A percentile compares a stretch with the other conserved stretches of the same genome.
phyloP scores from a whole-genome alignment of 1,140 invertebrate species.

The Aporrectodea caliginosa region DNA sequence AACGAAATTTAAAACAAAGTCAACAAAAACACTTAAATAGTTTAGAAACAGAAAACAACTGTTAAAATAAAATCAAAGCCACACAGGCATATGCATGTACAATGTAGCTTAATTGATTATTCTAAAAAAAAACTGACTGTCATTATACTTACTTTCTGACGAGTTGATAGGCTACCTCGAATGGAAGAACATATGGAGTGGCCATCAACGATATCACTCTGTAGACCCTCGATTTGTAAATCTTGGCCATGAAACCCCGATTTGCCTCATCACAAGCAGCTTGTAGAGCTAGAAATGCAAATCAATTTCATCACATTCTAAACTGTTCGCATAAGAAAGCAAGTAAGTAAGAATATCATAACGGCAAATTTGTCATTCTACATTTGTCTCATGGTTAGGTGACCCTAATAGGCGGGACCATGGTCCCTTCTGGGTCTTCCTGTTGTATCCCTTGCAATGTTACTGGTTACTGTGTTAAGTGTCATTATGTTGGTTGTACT shows the following conservation, averaged over 20 bases:
- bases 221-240: conserved; percentile 76
- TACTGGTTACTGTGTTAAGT: too few species aligned
- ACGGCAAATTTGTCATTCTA: not conserved
- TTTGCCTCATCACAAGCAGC: conserved; percentile 86
- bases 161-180: conserved; percentile 66
- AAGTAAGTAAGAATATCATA: not conserved
- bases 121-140: not conserved
- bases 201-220: conserved; percentile 73
- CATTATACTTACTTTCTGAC: conserved; percentile 31
- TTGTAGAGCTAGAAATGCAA: conserved; percentile 71
- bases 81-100: too few species aligned
- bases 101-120: too few species aligned
- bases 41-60: too few species aligned
- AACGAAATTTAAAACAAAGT: too few species aligned
- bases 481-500: too few species aligned
- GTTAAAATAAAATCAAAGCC: too few species aligned
- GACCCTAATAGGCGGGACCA: too few species aligned
- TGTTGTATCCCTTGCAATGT: too few species aligned
- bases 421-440: too few species aligned
- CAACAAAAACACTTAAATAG: not conserved
- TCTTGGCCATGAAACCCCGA: conserved; percentile 81
- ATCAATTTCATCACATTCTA: too few species aligned
- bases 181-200: conserved; percentile 77
- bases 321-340: conserved; percentile 18
- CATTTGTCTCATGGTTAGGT: not conserved